Percentiles rank a stretch among this genome's conserved stretches.
These are phyloP conservation scores for Acanthisitta chloris DNA, from an alignment of 2,113 vertebrate genomes.

Conservation along the genomic window DNA sequence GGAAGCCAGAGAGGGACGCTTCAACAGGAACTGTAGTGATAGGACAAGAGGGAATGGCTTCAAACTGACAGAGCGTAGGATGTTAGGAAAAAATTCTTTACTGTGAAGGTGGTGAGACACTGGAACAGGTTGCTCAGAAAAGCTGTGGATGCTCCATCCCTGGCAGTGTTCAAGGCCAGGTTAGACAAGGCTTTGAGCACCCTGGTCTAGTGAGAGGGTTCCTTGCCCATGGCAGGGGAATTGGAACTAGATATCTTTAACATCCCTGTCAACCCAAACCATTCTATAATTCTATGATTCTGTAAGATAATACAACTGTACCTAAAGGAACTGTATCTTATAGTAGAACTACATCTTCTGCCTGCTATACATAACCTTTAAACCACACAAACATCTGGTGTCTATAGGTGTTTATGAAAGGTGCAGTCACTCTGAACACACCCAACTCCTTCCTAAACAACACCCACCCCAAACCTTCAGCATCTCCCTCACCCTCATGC, in stretches of 20 bases:
- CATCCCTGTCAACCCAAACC: background rate
- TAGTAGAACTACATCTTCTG: background rate
- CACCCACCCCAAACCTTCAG: background rate
- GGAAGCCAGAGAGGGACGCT: background rate
- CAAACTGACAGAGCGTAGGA: background rate
- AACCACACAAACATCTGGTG: fast-evolving
- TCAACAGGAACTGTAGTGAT: background rate
- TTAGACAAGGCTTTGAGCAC: background rate
- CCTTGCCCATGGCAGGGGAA: background rate
- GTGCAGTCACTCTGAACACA: background rate
- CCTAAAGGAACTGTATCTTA: background rate
- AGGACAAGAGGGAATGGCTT: background rate
- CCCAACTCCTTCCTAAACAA: background rate
- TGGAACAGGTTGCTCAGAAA: background rate
- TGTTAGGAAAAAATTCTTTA: background rate
- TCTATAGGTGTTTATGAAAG: fast-evolving
- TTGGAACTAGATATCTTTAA: background rate
- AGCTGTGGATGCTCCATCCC: background rate
- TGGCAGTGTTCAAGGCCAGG: background rate
- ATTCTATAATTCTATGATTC: background rate
- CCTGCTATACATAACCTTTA: background rate
- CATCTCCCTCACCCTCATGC: background rate
- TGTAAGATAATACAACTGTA: background rate
- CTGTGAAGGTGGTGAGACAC: background rate
- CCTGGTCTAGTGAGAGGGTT: background rate